Conservation (phyloP, 2,797 vertebrate genomes). For the Poecilia wingei region DNA sequence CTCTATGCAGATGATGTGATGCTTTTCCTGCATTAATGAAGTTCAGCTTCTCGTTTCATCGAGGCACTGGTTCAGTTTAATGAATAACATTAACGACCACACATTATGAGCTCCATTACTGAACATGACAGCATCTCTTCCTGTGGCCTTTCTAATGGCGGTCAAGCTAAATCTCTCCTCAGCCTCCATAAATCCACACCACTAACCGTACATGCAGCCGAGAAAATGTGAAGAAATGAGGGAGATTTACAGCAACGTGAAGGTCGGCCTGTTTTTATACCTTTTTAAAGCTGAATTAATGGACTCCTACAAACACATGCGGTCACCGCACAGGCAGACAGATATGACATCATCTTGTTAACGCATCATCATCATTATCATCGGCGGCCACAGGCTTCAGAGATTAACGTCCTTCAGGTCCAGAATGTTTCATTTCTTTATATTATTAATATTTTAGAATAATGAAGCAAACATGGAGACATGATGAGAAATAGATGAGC, state of each 20-base stretch:
- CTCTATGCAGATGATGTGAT: neutral
- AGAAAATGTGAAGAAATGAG: conserved; percentile 31
- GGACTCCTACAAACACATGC: conserved; percentile 19
- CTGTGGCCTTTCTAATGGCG: conserved; percentile 33
- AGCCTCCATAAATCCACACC: conserved; percentile 49
- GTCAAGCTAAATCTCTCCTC: conserved; percentile 51
- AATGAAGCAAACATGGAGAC: neutral
- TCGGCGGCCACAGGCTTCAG: conserved; percentile 54
- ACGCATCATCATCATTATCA: conserved; percentile 22
- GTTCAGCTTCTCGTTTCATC: neutral
- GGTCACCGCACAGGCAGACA: conserved; percentile 54
- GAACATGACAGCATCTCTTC: conserved; percentile 29
- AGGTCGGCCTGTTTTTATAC: conserved; percentile 45
- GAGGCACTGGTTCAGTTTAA: conserved; percentile 14
- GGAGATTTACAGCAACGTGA: conserved; percentile 61
- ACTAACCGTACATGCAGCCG: conserved; percentile 50
- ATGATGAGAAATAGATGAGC: neutral
- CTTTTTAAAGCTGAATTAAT: conserved; percentile 16
- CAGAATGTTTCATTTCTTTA: neutral
- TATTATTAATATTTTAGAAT: neutral
- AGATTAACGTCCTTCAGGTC: neutral
- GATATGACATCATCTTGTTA: conserved; percentile 73
- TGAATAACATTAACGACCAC: conserved; percentile 22
- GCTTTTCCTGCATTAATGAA: neutral
- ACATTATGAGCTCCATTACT: conserved; percentile 47